A percentile compares a stretch with the other conserved stretches of the same genome.
Evolutionary conservation across 2,888 invertebrate genomes (phyloP).

Genomic region (Oxytorus armatus): DNA sequence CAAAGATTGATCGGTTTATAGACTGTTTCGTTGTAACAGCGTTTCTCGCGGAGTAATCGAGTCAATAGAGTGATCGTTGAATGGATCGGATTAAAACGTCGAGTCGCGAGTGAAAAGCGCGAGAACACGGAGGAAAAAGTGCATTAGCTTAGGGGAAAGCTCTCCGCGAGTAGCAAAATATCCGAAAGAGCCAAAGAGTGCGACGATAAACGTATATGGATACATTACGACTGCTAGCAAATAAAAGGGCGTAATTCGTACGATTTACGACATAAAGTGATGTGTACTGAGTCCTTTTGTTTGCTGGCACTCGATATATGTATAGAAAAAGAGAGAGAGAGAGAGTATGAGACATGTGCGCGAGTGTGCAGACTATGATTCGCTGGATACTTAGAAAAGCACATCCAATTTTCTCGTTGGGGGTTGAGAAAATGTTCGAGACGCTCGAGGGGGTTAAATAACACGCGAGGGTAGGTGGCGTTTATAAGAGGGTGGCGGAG

Average conservation of each 20-base stretch:
- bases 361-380: constrained; percentile 31
- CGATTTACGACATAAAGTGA: neutral
- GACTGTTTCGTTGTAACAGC: constrained; percentile 69
- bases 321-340: constrained; percentile 37
- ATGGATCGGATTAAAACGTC: constrained; percentile 82
- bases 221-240: constrained; percentile 5
- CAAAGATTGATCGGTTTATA: constrained; percentile 78
- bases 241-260: neutral
- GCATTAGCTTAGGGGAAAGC: constrained; percentile 80
- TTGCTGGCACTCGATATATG: constrained; percentile 17
- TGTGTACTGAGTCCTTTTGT: neutral
- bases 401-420: constrained; percentile 63
- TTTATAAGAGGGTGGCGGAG: constrained; percentile 25
- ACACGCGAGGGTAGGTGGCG: constrained; percentile 40
- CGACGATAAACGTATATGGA: neutral
- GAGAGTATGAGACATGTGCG: constrained; percentile 22
- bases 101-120: constrained; percentile 75
- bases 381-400: constrained; percentile 63
- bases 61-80: constrained; percentile 73
- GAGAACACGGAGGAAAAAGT: constrained; percentile 75
- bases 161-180: constrained; percentile 57
- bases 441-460: constrained; percentile 66
- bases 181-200: constrained; percentile 1
- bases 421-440: constrained; percentile 55
- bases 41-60: constrained; percentile 28